These are phyloP conservation scores for Nymphalis urticae DNA, from an alignment of 2,888 invertebrate species.

Conservation along the genomic window DNA sequence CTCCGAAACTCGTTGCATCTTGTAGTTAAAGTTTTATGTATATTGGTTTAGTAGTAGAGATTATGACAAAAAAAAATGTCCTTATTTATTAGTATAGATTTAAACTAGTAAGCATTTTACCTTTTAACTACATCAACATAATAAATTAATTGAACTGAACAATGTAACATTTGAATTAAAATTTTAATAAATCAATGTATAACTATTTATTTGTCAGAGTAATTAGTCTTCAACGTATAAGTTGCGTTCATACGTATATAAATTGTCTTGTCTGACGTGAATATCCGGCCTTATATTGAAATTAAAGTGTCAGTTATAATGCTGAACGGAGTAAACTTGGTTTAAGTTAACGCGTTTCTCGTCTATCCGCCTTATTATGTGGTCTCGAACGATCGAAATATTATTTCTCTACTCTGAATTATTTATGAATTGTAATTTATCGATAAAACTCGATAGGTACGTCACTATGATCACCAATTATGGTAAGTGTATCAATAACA, in stretches of 20 bases:
- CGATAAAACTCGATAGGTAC: conserved; percentile 1
- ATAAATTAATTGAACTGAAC: neutral
- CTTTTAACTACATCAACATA: too few relatives aligned
- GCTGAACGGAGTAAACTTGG: conserved; percentile 29
- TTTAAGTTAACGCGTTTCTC: conserved; percentile 28
- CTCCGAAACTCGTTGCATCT: too few relatives aligned
- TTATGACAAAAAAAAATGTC: too few relatives aligned
- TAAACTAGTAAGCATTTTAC: too few relatives aligned
- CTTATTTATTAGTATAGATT: too few relatives aligned
- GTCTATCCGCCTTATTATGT: conserved; percentile 31
- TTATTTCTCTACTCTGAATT: conserved; percentile 28
- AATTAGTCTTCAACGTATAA: neutral
- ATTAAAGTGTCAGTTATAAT: conserved; percentile 36
- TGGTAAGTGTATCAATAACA: neutral
- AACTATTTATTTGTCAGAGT: conserved; percentile 1
- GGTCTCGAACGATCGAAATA: conserved; percentile 23
- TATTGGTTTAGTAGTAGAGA: too few relatives aligned
- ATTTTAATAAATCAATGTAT: neutral
- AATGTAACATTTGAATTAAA: neutral
- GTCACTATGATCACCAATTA: conserved; percentile 16
- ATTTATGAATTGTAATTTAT: conserved; percentile 23
- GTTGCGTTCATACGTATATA: neutral
- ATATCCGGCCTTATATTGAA: conserved; percentile 29
- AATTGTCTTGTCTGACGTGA: conserved; percentile 2
- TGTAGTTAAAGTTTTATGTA: too few relatives aligned